Conservation (phyloP, 2,888 invertebrate species). For the Busseola fusca region DNA sequence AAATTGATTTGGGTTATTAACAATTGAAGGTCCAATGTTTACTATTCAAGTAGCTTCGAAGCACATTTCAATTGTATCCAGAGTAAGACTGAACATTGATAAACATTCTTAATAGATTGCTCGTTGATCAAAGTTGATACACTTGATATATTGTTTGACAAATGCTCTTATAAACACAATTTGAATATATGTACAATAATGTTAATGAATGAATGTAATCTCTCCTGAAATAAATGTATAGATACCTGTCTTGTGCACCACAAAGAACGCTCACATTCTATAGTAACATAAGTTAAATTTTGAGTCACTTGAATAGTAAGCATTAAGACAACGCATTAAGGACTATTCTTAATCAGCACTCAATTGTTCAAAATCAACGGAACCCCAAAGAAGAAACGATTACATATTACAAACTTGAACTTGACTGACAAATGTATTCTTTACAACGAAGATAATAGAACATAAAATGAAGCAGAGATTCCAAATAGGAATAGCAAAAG, state of each 20-base stretch:
- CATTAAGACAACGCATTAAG: slow-evolving; percentile 26
- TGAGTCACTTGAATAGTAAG: slow-evolving; percentile 14
- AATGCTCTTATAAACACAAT: slow-evolving; percentile 65
- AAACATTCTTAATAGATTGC: slow-evolving; percentile 56
- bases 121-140: slow-evolving; percentile 56
- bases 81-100: slow-evolving; percentile 39
- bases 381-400: slow-evolving; percentile 46
- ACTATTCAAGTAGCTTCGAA: slow-evolving; percentile 10
- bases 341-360: slow-evolving; percentile 13
- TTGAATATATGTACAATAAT: slow-evolving; percentile 64
- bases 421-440: slow-evolving; percentile 63
- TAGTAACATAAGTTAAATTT: slow-evolving; percentile 17
- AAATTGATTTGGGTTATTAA: too few relatives aligned
- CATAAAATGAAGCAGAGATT: slow-evolving; percentile 55
- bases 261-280: slow-evolving; percentile 1
- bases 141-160: slow-evolving; percentile 63
- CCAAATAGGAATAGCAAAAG: slow-evolving; percentile 61
- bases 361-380: slow-evolving; percentile 15
- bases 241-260: slow-evolving; percentile 34
- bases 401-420: slow-evolving; percentile 67
- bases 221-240: slow-evolving; percentile 53
- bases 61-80: slow-evolving; percentile 40
- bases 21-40: slow-evolving; percentile 15
- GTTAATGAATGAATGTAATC: slow-evolving; percentile 66
- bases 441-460: slow-evolving; percentile 60